phyloP scores from a whole-genome alignment of 2,797 vertebrate species.

The Tragelaphus eurycerus region DNA sequence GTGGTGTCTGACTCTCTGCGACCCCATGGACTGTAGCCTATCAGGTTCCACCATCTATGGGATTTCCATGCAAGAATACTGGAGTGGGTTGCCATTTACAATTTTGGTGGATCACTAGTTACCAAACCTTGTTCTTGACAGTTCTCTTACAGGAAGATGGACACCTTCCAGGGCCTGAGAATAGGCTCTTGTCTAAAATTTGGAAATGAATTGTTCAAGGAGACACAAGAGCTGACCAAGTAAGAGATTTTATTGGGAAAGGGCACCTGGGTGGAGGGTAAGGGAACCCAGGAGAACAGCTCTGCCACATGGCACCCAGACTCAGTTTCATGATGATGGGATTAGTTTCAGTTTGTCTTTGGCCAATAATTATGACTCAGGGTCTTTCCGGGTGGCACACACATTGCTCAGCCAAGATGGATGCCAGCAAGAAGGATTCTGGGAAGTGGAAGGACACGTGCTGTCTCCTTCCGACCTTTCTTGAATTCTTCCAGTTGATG shows the following conservation, averaged over 20 bases:
- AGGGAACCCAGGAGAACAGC: background rate
- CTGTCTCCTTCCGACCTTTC: background rate
- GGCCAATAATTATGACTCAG: background rate
- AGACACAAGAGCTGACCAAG: background rate
- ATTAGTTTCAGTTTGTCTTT: background rate
- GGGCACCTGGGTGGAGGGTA: background rate
- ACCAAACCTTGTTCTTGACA: background rate
- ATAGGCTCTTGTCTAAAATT: background rate
- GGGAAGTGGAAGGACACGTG: background rate
- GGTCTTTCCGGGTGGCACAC: background rate
- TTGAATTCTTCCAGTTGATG: background rate
- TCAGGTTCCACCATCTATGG: too few species aligned
- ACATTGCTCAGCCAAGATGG: background rate
- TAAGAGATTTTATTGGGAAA: background rate
- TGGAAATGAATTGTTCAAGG: background rate
- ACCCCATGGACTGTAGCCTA: too few species aligned
- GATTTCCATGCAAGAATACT: too few species aligned
- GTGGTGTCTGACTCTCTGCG: accelerated
- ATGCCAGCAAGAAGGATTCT: background rate
- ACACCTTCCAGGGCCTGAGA: background rate
- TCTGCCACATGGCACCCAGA: background rate
- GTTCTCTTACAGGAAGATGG: background rate
- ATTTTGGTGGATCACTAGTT: background rate
- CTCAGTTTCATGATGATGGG: background rate
- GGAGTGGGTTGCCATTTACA: too few species aligned